These are phyloP conservation scores for Delphinapterus leucas DNA, from an alignment of 2,113 vertebrate genomes.

Conservation along the genomic window DNA sequence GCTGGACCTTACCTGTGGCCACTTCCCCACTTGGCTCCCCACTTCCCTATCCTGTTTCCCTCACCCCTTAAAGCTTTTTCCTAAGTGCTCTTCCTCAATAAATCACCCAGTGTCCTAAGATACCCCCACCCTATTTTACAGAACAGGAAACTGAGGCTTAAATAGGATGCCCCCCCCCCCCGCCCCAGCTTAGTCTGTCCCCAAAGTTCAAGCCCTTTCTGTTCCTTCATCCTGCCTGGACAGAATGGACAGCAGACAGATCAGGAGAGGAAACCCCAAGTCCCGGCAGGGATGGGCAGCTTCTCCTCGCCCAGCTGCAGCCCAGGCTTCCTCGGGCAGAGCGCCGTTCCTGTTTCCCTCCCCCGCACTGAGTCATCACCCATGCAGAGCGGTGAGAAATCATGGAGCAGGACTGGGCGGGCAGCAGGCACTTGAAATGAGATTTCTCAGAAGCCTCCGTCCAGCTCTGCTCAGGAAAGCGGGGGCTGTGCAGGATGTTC, in stretches of 20 bases:
- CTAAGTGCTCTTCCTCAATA: neutral
- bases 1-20: neutral
- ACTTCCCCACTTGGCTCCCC: neutral
- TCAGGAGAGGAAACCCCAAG: neutral
- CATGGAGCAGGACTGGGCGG: neutral
- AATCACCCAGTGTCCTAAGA: neutral
- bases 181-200: neutral
- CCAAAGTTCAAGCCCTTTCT: neutral
- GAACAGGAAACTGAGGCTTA: neutral
- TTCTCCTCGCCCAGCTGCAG: neutral
- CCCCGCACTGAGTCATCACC: slow-evolving; percentile 38
- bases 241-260: neutral
- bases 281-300: neutral
- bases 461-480: neutral
- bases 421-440: neutral
- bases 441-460: slow-evolving; percentile 46
- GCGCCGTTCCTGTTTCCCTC: neutral
- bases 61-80: neutral
- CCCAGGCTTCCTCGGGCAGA: neutral
- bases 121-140: neutral
- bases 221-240: neutral
- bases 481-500: neutral
- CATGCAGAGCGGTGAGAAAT: neutral
- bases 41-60: too few relatives aligned
- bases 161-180: neutral